Conservation (phyloP, 2,888 invertebrate genomes). For the Lasioglossum figueresi region DNA sequence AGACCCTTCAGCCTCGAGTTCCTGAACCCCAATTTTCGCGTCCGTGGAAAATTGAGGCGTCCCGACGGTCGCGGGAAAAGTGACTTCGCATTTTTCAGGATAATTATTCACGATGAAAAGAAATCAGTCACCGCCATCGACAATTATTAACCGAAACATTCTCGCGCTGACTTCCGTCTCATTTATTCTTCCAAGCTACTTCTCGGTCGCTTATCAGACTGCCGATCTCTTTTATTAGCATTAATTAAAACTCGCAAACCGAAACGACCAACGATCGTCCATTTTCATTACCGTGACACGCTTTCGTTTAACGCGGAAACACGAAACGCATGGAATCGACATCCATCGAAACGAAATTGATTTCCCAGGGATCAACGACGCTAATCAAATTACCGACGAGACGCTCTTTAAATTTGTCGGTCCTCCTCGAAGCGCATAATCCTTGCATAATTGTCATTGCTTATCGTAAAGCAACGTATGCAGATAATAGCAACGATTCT, state of each 20-base stretch:
- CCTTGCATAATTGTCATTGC: background rate
- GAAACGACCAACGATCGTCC: background rate
- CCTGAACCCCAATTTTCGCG: constrained; percentile 39
- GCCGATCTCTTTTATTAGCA: background rate
- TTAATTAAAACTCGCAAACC: background rate
- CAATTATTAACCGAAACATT: background rate
- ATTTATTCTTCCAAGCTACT: background rate
- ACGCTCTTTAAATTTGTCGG: background rate
- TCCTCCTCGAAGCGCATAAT: background rate
- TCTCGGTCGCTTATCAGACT: no score
- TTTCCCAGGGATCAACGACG: background rate
- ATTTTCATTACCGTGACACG: constrained; percentile 1
- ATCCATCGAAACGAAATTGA: background rate
- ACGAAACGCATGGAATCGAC: background rate
- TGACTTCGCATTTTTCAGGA: constrained; percentile 3
- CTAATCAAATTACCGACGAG: background rate
- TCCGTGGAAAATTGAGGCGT: constrained; percentile 22
- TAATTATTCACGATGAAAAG: background rate
- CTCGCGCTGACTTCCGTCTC: background rate
- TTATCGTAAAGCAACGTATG: no score
- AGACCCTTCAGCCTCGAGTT: constrained; percentile 39
- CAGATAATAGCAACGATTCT: no score
- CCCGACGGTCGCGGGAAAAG: background rate
- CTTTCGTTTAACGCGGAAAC: background rate
- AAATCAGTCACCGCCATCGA: background rate